These are phyloP conservation scores for Echeneis naucrates DNA, from an alignment of 2,797 vertebrate species.

Conservation along the genomic window DNA sequence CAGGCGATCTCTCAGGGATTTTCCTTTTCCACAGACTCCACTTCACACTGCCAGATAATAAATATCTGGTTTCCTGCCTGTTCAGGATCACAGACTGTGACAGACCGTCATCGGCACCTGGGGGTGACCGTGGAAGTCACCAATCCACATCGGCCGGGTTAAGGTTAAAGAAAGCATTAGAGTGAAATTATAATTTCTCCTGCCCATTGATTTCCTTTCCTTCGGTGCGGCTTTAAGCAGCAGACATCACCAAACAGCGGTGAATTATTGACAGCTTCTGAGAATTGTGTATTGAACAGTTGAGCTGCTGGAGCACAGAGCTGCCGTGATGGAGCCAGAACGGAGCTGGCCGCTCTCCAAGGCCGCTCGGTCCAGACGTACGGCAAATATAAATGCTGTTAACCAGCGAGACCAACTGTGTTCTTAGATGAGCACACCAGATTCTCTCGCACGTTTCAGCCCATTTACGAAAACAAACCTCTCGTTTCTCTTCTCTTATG, in stretches of 20 bases:
- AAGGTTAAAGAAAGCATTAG: conserved; percentile 71
- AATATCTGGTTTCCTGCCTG: conserved; percentile 49
- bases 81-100: conserved; percentile 45
- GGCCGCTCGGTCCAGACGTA: conserved; percentile 54
- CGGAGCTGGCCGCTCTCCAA: conserved; percentile 69
- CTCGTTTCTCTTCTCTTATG: background rate
- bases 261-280: conserved; percentile 79
- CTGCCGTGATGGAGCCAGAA: conserved; percentile 58
- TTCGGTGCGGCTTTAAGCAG: conserved; percentile 60
- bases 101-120: conserved; percentile 20
- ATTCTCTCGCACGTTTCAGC: background rate
- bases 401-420: conserved; percentile 54
- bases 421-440: background rate
- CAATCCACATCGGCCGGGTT: conserved; percentile 58
- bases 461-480: background rate
- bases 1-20: conserved; percentile 6
- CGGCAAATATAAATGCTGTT: conserved; percentile 70
- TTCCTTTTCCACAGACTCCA: conserved; percentile 6
- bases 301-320: conserved; percentile 55
- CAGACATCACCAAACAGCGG: conserved; percentile 64
- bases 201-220: conserved; percentile 74
- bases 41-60: conserved; percentile 42
- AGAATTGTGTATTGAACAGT: conserved; percentile 75
- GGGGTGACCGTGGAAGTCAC: conserved; percentile 41
- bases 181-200: conserved; percentile 75